A percentile compares a stretch with the other conserved stretches of the same genome.
phyloP scores from a whole-genome alignment of 2,113 vertebrate species.

The Vulpes vulpes region DNA sequence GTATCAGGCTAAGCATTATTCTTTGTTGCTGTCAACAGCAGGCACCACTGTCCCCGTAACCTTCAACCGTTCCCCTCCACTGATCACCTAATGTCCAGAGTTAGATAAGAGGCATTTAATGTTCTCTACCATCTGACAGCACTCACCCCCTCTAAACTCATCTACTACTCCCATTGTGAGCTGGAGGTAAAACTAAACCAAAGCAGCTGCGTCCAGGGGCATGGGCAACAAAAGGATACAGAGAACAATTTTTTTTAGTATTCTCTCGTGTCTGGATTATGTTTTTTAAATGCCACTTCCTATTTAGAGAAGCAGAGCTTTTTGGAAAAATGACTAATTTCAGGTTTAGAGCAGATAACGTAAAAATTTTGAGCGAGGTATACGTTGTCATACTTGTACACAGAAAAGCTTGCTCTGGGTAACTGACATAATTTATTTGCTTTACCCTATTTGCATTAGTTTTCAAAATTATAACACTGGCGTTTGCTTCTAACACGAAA shows the following conservation, averaged over 20 bases:
- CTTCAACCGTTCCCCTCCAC: neutral
- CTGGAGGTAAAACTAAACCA: constrained; percentile 47
- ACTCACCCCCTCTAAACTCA: neutral
- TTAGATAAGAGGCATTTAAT: constrained; percentile 47
- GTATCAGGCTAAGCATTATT: constrained; percentile 1
- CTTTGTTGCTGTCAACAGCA: neutral
- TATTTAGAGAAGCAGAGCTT: constrained; percentile 31
- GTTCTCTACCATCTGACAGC: neutral
- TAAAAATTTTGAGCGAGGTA: neutral
- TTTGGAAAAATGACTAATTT: constrained; percentile 1
- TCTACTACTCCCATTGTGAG: neutral
- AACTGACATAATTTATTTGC: neutral
- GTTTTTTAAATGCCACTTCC: constrained; percentile 51
- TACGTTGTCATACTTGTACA: neutral
- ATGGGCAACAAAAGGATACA: neutral
- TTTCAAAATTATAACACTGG: constrained; percentile 25
- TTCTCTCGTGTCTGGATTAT: neutral
- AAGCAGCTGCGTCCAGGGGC: constrained; percentile 27
- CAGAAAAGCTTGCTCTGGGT: neutral
- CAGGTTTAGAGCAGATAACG: neutral
- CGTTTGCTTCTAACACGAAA: neutral
- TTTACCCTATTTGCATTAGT: neutral
- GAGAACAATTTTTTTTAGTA: neutral
- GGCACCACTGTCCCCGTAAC: neutral
- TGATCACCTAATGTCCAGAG: constrained; percentile 41